Conservation (phyloP, 2,888 invertebrate species). For the Venusia cambrica region DNA sequence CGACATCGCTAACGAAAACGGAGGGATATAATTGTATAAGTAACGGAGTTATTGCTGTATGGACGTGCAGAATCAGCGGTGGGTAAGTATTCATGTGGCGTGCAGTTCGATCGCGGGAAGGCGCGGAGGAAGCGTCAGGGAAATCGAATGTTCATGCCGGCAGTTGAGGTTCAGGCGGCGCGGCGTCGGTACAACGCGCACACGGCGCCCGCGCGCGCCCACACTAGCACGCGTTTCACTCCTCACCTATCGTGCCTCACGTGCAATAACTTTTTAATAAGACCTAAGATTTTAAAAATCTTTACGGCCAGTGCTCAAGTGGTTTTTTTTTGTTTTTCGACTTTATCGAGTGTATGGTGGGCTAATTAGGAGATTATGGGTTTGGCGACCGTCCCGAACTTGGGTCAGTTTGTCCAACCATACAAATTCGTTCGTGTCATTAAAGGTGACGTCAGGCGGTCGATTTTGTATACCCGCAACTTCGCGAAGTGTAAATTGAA, state of each 20-base stretch:
- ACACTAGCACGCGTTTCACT: slow-evolving; percentile 31
- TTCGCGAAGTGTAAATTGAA: slow-evolving; percentile 34
- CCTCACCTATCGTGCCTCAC: too few relatives aligned
- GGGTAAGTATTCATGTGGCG: slow-evolving; percentile 62
- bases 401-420: slow-evolving; percentile 59
- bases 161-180: slow-evolving; percentile 77
- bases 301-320: slow-evolving; percentile 42
- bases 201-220: slow-evolving; percentile 70
- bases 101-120: slow-evolving; percentile 79
- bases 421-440: slow-evolving; percentile 64
- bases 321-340: slow-evolving; percentile 35
- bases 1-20: slow-evolving; percentile 46
- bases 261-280: too few relatives aligned
- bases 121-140: slow-evolving; percentile 80
- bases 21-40: slow-evolving; percentile 61
- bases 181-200: slow-evolving; percentile 68
- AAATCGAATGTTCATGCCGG: slow-evolving; percentile 80
- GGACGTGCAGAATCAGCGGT: slow-evolving; percentile 75
- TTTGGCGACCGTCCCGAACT: slow-evolving; percentile 54
- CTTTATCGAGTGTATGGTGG: slow-evolving; percentile 45
- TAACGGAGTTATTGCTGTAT: slow-evolving; percentile 56
- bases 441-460: slow-evolving; percentile 76
- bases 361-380: slow-evolving; percentile 69
- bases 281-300: too few relatives aligned
- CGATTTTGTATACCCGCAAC: slow-evolving; percentile 46